Evolutionary conservation across 2,797 vertebrate genomes (phyloP).

Genomic region (Cirrhinus molitorella): DNA sequence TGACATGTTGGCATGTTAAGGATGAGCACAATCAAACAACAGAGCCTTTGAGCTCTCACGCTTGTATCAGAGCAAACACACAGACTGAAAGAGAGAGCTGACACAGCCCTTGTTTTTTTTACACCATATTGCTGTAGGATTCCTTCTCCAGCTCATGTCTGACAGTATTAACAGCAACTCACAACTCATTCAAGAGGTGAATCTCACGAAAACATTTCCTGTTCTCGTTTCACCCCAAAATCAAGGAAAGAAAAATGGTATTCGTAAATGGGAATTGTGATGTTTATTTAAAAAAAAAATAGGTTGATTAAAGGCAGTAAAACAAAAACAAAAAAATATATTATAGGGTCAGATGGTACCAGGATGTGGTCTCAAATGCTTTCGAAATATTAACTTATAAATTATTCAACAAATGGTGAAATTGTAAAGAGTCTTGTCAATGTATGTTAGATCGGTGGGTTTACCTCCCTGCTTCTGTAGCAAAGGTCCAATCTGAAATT

Average conservation of each 20-base stretch:
- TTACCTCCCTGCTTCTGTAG: conserved; percentile 20
- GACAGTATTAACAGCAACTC: neutral
- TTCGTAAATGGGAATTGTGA: neutral
- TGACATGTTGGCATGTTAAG: conserved; percentile 36
- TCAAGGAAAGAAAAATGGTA: neutral
- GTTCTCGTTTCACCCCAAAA: neutral
- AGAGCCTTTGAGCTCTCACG: conserved; percentile 32
- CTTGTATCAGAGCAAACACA: conserved; percentile 25
- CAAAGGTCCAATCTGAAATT: conserved; percentile 65
- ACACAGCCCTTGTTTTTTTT: conserved; percentile 6
- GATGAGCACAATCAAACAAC: conserved; percentile 40
- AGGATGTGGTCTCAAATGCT: neutral
- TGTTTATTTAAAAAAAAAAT: neutral
- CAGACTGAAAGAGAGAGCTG: neutral
- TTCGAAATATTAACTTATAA: neutral
- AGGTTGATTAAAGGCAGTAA: neutral
- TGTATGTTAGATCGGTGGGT: conserved; percentile 15
- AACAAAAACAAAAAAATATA: neutral
- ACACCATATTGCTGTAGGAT: conserved; percentile 18
- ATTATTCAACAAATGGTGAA: neutral
- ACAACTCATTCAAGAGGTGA: neutral
- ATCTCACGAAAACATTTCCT: neutral
- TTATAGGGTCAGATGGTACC: neutral
- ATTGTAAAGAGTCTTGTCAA: neutral
- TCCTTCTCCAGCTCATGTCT: neutral